Base-by-base conservation (phyloP, 2,888 invertebrate genomes). In the Calameuta pallipes region DNA sequence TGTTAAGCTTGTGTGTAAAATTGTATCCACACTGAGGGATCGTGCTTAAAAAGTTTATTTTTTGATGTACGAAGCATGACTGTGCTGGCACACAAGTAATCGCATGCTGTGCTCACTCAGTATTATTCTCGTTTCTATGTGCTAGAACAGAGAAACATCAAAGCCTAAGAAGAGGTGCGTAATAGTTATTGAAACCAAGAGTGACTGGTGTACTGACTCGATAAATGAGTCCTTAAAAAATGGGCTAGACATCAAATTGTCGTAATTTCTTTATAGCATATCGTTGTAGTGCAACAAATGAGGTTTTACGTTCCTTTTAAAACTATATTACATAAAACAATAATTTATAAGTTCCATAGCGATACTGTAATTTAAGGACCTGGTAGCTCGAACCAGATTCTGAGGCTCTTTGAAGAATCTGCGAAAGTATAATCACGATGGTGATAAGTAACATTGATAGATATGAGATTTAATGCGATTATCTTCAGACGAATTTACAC, bases 11-110 rank as follows among this genome's bases (percentile, higher is more conserved):
- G 30, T 11, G 9, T 30, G 23, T 23, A 56, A 56, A 71, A 71
- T 74, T 35, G 1, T 74, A 12, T 74, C 11, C 36, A 36, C 4
- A n/a, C 34, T 15, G 30, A 36, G 1, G 1, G 74, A 74, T 74
- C 74, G 74, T 74, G 74, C 74, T 74, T 74, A 74, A 74, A 36
- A 74, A 74, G 74, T 35, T 30, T 74, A 36, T 74, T 34, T 74
- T 35, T 15, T 12, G n/a, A 71, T 71, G 33, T 71, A 34, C 71
- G 4, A 15, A 71, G 23, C 6, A 71, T 71, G 71, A 31, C 71
- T 71, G 71, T 71, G 71, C 71, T 34, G 71, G 33, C 71, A 71
- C 71, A 71, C 71, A 71, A 71, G 13, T 33, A 33, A 34, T 9
- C 15, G 9, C 9, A 71, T 23, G 31, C 34, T 71, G 33, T 71